Base-by-base conservation (phyloP, 2,888 invertebrate species). In the Syrphus vitripennis region DNA sequence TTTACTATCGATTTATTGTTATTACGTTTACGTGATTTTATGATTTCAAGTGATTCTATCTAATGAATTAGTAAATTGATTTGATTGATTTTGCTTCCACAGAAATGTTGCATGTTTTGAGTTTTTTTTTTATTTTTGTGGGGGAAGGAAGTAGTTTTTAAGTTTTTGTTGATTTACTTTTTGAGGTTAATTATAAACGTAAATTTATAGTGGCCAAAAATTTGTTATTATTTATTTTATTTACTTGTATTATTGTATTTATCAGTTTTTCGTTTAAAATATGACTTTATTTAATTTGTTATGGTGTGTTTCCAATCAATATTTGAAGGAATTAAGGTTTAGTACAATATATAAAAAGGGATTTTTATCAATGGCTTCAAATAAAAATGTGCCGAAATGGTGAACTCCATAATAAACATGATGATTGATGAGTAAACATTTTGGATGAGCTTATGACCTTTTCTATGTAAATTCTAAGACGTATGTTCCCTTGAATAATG, bases 11-110 rank as follows among this genome's bases (percentile, higher is more conserved):
- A 70, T 74, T 67, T 70, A 65, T 69, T 63, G 55, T 53, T 69
- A 63, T 78, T 83, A 26, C 67, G 42, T 67, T 67, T 14, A 63
- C 14, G 26, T 61, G 77, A 79, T 71, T 70, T 74, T 59, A 59
- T 70, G 83, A 79, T 79, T 83, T 50, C 31, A 67, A 71, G 55
- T 80, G 80, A 63, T 63, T 69, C 16, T 69, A 34, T 59, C 65
- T 70, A 71, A 76, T 65, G 59, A 67, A 70, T 80, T 71, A 71
- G 50, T 19, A 75, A 78, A 83, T 79, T 65, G 57, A 75, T 75
- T 78, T 59, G 34, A 77, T 78, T 59, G 34, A 77, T 65, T 71
- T 82, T 37, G 67, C 50, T 48, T 4, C 14, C 40, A 37, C 50
- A 71, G 19, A 61, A 50, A 40, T 57, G 55, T 55, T 26, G 16